Conservation (phyloP, 1,140 invertebrate species). For the Drosophila pseudoananassae region DNA sequence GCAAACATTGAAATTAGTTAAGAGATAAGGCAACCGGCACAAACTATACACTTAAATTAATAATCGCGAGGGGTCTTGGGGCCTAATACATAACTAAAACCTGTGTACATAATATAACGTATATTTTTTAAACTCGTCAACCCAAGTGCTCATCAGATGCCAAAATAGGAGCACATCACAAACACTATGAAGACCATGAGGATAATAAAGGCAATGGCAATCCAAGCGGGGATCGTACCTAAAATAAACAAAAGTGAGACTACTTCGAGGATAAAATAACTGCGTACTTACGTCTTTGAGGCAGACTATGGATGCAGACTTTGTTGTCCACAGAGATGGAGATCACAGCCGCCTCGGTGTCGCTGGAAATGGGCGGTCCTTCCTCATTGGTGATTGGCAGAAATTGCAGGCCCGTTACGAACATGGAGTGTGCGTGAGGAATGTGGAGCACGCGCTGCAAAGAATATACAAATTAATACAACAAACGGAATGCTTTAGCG, state of each 20-base stretch:
- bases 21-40: conserved; percentile 65
- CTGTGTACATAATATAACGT: conserved; percentile 64
- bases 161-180: conserved; percentile 91
- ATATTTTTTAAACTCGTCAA: conserved; percentile 50
- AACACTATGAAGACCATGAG: conserved; percentile 90
- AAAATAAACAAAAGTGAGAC: conserved; percentile 73
- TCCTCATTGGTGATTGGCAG: conserved; percentile 88
- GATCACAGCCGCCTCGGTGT: conserved; percentile 93
- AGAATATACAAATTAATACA: not conserved
- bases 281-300: conserved; percentile 89
- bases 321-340: conserved; percentile 98
- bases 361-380: conserved; percentile 88
- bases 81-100: conserved; percentile 54
- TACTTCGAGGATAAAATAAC: not conserved
- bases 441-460: conserved; percentile 91
- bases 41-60: conserved; percentile 73
- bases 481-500: not conserved
- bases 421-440: conserved; percentile 94
- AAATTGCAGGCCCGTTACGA: conserved; percentile 97
- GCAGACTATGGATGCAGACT: conserved; percentile 95
- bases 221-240: conserved; percentile 91
- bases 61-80: conserved; percentile 24
- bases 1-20: conserved; percentile 32
- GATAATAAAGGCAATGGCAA: conserved; percentile 90
- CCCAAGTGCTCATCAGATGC: conserved; percentile 87